These are phyloP conservation scores for Anthoscopus minutus DNA, from an alignment of 2,113 vertebrate species.

Conservation along the genomic window DNA sequence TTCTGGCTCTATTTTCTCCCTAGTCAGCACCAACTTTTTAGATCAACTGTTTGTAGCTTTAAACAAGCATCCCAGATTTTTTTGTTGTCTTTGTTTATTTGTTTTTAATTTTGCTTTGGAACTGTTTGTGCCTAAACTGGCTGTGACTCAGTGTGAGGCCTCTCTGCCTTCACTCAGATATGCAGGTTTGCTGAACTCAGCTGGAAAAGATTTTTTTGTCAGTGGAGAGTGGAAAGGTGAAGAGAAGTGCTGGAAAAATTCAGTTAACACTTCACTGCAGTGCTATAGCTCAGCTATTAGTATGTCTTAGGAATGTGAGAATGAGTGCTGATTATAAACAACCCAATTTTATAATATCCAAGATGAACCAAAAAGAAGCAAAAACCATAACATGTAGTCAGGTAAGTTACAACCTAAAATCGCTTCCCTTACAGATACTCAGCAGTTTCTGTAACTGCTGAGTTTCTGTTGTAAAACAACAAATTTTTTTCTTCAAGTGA, in stretches of 20 bases:
- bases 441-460: background rate
- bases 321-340: background rate
- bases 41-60: background rate
- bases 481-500: background rate
- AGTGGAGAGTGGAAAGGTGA: background rate
- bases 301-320: background rate
- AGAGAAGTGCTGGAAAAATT: background rate
- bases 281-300: background rate
- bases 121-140: background rate
- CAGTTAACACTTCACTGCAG: background rate
- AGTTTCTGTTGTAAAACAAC: too few relatives aligned
- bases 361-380: background rate
- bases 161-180: background rate
- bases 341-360: background rate
- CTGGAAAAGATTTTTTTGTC: background rate
- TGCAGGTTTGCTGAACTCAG: background rate
- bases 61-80: background rate
- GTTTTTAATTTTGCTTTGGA: background rate
- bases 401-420: background rate
- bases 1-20: background rate
- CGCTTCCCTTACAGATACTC: background rate
- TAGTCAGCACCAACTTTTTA: background rate
- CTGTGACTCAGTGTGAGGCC: background rate
- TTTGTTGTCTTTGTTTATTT: background rate
- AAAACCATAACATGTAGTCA: accelerated